Conservation (phyloP, 1,140 invertebrate species). For the Brachionus asplanchnoidis region DNA sequence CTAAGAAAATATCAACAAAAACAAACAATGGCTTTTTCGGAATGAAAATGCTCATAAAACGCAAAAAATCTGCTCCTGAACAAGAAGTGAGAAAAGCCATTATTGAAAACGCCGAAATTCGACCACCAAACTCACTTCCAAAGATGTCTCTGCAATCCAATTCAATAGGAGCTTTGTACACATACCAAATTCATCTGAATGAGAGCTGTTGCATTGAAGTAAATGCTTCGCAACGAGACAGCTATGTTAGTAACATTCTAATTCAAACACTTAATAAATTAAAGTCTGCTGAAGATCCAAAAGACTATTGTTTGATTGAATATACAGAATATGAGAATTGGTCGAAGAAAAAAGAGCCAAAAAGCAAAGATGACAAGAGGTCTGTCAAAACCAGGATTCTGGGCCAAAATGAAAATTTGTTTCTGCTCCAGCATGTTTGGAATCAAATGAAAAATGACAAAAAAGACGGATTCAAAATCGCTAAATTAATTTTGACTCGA, state of each 20-base stretch:
- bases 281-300: constrained; percentile 15
- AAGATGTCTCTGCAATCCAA: constrained; percentile 25
- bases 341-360: neutral
- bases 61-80: constrained; percentile 34
- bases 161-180: neutral
- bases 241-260: neutral
- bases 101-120: neutral
- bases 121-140: neutral
- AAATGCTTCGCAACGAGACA: constrained; percentile 18
- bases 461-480: constrained; percentile 17
- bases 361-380: neutral
- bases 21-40: neutral
- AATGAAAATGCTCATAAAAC: neutral
- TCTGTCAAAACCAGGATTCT: neutral
- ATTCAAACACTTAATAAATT: constrained; percentile 10
- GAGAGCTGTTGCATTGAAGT: constrained; percentile 39
- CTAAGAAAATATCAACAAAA: neutral
- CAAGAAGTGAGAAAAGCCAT: neutral
- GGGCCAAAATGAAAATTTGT: constrained; percentile 13
- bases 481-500: constrained; percentile 2
- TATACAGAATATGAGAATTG: constrained; percentile 20
- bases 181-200: constrained; percentile 32
- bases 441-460: constrained; percentile 38
- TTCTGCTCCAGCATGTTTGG: constrained; percentile 33
- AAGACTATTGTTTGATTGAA: constrained; percentile 35